Conservation (phyloP, 2,797 vertebrate genomes). For the Chiroxiphia lanceolata region DNA sequence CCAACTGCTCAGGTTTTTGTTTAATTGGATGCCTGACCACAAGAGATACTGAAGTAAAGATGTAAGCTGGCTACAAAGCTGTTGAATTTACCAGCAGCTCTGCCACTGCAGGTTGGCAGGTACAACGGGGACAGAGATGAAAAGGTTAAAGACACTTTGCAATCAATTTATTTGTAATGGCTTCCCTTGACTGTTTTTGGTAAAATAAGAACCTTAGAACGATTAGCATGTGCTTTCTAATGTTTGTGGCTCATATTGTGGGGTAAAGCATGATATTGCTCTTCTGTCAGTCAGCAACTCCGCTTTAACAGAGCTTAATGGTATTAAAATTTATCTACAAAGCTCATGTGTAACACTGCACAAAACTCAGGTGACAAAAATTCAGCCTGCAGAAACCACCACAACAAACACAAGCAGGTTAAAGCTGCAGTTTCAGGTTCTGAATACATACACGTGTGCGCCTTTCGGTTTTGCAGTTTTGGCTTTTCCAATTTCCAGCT, state of each 20-base stretch:
- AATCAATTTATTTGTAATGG: not conserved
- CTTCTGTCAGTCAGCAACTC: not conserved
- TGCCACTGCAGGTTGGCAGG: not conserved
- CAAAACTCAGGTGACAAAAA: not conserved
- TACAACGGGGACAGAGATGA: not conserved
- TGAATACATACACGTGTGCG: rapidly evolving
- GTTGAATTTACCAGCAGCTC: not conserved
- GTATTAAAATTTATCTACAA: not conserved
- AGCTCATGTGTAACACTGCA: not conserved
- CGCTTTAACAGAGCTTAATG: not conserved
- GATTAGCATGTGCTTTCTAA: not conserved
- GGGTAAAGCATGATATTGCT: not conserved
- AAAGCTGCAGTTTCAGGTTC: not conserved
- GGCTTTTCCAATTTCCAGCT: not conserved
- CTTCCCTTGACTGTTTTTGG: not conserved
- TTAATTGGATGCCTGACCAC: not conserved
- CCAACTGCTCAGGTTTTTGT: not conserved
- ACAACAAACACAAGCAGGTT: rapidly evolving
- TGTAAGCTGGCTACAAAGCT: not conserved
- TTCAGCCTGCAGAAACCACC: not conserved
- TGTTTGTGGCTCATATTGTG: not conserved
- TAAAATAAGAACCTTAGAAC: not conserved
- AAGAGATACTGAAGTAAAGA: not conserved
- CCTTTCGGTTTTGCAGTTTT: not conserved
- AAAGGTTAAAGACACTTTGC: not conserved